Percentiles rank a stretch among this genome's conserved stretches.
Conservation (phyloP, 2,888 invertebrate genomes). For the Miltochrista miniata region DNA sequence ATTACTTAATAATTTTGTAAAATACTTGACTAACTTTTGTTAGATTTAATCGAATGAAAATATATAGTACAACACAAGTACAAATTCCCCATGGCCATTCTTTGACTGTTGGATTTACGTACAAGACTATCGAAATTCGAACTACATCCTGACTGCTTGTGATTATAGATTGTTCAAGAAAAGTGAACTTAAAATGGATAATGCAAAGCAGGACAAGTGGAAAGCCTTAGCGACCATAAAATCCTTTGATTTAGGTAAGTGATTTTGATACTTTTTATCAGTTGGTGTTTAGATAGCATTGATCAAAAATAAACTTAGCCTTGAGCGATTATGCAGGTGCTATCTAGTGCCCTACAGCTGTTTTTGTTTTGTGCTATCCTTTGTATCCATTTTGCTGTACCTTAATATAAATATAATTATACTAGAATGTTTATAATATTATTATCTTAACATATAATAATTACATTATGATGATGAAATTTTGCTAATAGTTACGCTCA, state of each 20-base stretch:
- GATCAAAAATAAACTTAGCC: neutral
- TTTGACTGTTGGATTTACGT: slow-evolving; percentile 50
- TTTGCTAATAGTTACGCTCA: no score
- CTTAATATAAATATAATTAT: no score
- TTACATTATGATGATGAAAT: no score
- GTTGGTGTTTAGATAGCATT: no score
- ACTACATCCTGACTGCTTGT: slow-evolving; percentile 55
- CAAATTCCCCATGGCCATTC: slow-evolving; percentile 31
- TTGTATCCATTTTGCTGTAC: no score
- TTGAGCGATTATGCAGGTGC: neutral
- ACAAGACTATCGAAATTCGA: slow-evolving; percentile 1
- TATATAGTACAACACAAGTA: neutral
- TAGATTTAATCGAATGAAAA: no score
- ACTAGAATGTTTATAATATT: no score
- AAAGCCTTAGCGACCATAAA: slow-evolving; percentile 72
- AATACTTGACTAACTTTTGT: no score
- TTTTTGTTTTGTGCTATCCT: no score
- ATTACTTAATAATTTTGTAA: no score
- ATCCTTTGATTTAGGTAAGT: slow-evolving; percentile 74
- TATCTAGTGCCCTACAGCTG: no score
- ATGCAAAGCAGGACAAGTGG: slow-evolving; percentile 66
- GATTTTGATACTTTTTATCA: neutral
- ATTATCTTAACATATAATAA: no score
- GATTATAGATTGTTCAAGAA: slow-evolving; percentile 26
- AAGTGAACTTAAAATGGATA: slow-evolving; percentile 54